Conservation (phyloP, 2,113 vertebrate genomes). For the Urocolius indicus region DNA sequence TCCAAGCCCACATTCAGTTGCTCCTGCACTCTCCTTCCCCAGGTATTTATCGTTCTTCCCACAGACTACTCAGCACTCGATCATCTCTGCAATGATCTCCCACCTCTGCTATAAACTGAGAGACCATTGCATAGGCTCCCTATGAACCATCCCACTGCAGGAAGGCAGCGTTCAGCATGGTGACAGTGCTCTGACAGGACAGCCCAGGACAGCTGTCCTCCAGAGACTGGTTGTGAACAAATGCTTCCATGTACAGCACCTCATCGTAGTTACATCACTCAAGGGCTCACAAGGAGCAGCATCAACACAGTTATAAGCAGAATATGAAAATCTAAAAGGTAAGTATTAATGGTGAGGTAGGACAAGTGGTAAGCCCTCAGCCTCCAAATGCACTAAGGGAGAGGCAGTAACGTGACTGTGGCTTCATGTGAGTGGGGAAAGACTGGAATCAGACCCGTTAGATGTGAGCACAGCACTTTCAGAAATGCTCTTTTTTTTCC, state of each 20-base stretch:
- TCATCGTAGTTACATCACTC: background rate
- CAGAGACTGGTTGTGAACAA: background rate
- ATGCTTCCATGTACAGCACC: background rate
- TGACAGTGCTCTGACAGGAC: accelerated
- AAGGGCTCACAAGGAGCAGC: background rate
- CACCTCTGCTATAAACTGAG: background rate
- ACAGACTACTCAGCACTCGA: background rate
- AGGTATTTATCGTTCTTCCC: background rate
- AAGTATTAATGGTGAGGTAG: background rate
- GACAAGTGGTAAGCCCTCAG: background rate
- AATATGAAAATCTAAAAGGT: background rate
- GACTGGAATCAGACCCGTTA: too few relatives aligned
- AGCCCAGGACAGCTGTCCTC: background rate
- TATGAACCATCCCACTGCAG: accelerated
- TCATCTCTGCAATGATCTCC: background rate
- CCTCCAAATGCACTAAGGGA: background rate
- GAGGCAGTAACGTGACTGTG: background rate
- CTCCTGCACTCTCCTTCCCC: background rate
- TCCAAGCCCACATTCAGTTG: background rate
- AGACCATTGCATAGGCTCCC: background rate
- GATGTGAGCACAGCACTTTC: background rate
- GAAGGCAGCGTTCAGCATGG: accelerated
- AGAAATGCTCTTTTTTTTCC: background rate
- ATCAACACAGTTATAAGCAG: background rate
- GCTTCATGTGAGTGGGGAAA: background rate